These are phyloP conservation scores for Melieria omissa DNA, from an alignment of 2,888 invertebrate genomes.

Conservation along the genomic window DNA sequence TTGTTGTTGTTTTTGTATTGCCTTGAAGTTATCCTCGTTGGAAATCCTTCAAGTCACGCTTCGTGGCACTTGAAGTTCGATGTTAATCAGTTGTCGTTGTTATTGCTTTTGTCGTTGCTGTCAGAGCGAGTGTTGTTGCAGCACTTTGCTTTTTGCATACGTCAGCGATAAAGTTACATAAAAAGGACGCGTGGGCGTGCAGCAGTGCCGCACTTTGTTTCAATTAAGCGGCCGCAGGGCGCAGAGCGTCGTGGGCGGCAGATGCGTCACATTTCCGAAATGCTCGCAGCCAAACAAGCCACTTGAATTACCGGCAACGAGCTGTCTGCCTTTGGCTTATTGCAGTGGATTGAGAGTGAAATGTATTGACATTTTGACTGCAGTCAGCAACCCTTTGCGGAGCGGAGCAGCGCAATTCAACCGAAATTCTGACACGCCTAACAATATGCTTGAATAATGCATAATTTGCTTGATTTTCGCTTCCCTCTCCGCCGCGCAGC, in stretches of 20 bases:
- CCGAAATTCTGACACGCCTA: not conserved
- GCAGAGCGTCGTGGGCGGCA: not conserved
- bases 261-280: not conserved
- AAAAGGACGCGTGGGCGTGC: not conserved
- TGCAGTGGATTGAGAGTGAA: too few relatives aligned
- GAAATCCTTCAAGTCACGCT: slow-evolving; percentile 45
- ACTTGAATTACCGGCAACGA: not conserved
- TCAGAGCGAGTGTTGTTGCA: not conserved
- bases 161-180: too few relatives aligned
- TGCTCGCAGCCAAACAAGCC: not conserved
- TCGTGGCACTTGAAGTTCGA: slow-evolving; percentile 44
- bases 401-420: too few relatives aligned
- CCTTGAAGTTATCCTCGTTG: slow-evolving; percentile 26
- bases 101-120: slow-evolving; percentile 4
- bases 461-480: not conserved
- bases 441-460: not conserved
- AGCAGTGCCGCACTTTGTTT: not conserved
- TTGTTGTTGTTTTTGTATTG: too few relatives aligned
- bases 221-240: not conserved
- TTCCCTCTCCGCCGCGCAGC: not conserved
- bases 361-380: too few relatives aligned
- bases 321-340: not conserved
- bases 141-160: not conserved
- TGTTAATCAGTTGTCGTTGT: slow-evolving; percentile 24
- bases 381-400: too few relatives aligned